phyloP scores from a whole-genome alignment of 2,113 vertebrate species.

The Rana temporaria region DNA sequence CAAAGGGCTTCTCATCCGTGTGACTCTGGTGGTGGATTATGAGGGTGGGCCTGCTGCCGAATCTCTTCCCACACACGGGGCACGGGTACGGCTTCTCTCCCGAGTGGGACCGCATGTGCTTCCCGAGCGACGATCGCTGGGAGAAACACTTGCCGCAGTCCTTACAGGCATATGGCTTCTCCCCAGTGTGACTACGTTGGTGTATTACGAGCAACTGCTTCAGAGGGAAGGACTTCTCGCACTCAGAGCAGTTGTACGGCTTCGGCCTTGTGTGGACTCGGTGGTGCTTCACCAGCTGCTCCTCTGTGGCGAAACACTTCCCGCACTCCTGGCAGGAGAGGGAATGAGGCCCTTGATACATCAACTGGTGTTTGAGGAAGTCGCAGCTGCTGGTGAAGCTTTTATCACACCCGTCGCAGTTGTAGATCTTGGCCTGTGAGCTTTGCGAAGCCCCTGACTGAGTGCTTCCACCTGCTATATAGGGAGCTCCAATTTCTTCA shows the following conservation, averaged over 20 bases:
- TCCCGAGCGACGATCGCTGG: constrained; percentile 73
- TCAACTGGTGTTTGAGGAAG: no score
- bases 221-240: constrained; percentile 33
- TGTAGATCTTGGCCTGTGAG: no score
- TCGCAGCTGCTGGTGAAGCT: no score
- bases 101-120: constrained; percentile 65
- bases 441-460: no score
- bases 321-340: no score
- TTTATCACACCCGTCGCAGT: no score
- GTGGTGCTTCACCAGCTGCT: background rate
- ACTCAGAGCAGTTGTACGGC: constrained; percentile 10
- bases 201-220: constrained; percentile 62
- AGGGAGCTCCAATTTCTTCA: no score
- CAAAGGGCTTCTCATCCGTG: background rate
- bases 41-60: background rate
- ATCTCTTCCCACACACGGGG: background rate
- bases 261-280: background rate
- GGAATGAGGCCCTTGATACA: no score
- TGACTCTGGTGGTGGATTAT: background rate
- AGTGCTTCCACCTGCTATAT: no score
- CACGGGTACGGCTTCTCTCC: background rate
- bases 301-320: background rate
- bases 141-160: constrained; percentile 1
- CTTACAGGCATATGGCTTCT: constrained; percentile 59
- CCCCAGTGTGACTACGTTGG: constrained; percentile 66